Conservation (phyloP, 2,888 invertebrate species). For the Aquatica leii region DNA sequence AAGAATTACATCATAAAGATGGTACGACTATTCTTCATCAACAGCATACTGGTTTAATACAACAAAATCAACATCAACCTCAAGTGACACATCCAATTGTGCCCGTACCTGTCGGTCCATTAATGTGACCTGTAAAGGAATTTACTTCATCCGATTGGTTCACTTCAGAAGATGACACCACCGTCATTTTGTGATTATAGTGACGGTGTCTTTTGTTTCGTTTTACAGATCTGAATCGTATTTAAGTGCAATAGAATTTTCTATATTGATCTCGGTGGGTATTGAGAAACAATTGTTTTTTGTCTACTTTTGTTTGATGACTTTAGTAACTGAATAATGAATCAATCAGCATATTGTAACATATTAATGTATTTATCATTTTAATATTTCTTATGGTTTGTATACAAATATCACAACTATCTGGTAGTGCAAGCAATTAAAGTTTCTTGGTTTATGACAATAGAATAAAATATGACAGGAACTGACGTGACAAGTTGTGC, state of each 20-base stretch:
- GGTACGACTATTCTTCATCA: slow-evolving; percentile 51
- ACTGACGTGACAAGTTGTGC: too few relatives aligned
- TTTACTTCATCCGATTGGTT: slow-evolving; percentile 36
- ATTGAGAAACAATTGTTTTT: background rate
- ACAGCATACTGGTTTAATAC: slow-evolving; percentile 37
- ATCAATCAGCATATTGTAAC: too few relatives aligned
- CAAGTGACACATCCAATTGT: slow-evolving; percentile 50
- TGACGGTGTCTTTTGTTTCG: background rate
- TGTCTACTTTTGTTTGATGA: background rate
- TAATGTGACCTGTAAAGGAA: slow-evolving; percentile 62
- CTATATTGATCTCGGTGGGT: background rate
- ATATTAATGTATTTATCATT: too few relatives aligned
- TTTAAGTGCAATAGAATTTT: slow-evolving; percentile 11
- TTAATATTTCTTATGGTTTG: too few relatives aligned
- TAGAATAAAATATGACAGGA: too few relatives aligned
- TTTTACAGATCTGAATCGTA: slow-evolving; percentile 7
- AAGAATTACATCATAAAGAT: slow-evolving; percentile 50
- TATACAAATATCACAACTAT: too few relatives aligned
- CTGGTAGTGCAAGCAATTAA: too few relatives aligned
- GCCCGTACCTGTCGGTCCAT: slow-evolving; percentile 55
- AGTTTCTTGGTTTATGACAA: too few relatives aligned
- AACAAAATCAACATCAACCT: slow-evolving; percentile 45
- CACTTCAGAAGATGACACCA: slow-evolving; percentile 29
- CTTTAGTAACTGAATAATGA: too few relatives aligned
- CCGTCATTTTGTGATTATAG: slow-evolving; percentile 42